Base-by-base conservation (phyloP, 2,888 invertebrate genomes). In the Amorpha juglandis region DNA sequence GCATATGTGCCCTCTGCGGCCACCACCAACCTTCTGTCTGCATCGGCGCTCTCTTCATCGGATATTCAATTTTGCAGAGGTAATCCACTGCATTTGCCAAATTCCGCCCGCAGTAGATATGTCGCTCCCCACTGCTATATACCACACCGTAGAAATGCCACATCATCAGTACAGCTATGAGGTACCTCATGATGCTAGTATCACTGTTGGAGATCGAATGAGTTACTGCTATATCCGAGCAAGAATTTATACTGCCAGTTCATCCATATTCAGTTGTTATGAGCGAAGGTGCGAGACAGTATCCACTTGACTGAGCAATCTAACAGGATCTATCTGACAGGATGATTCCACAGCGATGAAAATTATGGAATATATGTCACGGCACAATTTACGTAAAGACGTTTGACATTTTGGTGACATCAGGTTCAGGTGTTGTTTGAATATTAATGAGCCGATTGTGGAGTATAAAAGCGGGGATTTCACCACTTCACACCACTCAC, bases 41-140 rank as follows among this genome's bases (percentile, higher is more conserved):
- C 0, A 50, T 14, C 16, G 52, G 45, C 0, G 27, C n/a, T 42
- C 62, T 27, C 33, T 65, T 62, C 62, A 51, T 12, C 62, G 33
- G 1, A n/a, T 35, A 35, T 12, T 47, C 16, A 14, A 14, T 38
- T n/a, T 74, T 71, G 52, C 80, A 81, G 0, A 78, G n/a, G 16
- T 64, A 16, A 0, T 73, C 74, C 64, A 78, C 38, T 0, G 74
- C 67, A 11, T 69, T 67, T 0, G 80, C 74, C n/a, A 81, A 68
- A 6, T 68, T 58, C 14, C 78, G 73, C 0, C 78, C 81, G 58
- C 82, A 80, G 68, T 75, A 64, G n/a, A 51, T 51, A 14, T 38
- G 64, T 7, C 19, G 48, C 45, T 53, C 33, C 16, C 47, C 35
- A 58, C 16, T 21, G n/a, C 11, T 47, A 12, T 33, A 47, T 12